Conservation (phyloP, 2,888 invertebrate species). For the Tiliacea aurago region DNA sequence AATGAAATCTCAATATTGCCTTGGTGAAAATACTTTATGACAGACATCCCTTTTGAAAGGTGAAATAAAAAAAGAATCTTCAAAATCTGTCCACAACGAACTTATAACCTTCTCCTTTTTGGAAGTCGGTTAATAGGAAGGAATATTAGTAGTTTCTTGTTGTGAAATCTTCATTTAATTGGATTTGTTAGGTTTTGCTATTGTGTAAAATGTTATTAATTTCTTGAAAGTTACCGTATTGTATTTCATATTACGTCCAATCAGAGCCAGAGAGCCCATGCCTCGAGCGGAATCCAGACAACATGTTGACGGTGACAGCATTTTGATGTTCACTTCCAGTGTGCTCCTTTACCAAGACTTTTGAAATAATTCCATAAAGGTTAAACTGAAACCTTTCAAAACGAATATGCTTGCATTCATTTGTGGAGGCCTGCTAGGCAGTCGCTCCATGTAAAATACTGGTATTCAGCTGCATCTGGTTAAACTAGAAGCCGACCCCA, state of each 20-base stretch:
- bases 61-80: background rate
- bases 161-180: no score
- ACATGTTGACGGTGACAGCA: background rate
- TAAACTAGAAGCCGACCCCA: no score
- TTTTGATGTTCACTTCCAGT: background rate
- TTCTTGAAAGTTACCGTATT: background rate
- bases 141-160: background rate
- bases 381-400: background rate
- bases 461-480: no score
- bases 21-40: conserved; percentile 18
- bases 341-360: background rate
- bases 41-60: conserved; percentile 5
- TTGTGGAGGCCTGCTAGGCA: no score
- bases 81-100: no score
- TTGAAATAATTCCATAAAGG: background rate
- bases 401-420: no score
- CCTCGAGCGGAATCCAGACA: no score
- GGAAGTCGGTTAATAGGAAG: background rate
- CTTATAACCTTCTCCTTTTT: no score
- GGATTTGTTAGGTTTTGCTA: background rate
- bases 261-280: background rate
- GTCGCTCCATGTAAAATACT: no score
- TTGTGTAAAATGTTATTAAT: background rate
- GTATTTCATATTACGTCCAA: background rate
- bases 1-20: conserved; percentile 39